Percentiles rank a stretch among this genome's conserved stretches.
These are phyloP conservation scores for Lypha dubia DNA, from an alignment of 2,888 invertebrate species.

Conservation along the genomic window DNA sequence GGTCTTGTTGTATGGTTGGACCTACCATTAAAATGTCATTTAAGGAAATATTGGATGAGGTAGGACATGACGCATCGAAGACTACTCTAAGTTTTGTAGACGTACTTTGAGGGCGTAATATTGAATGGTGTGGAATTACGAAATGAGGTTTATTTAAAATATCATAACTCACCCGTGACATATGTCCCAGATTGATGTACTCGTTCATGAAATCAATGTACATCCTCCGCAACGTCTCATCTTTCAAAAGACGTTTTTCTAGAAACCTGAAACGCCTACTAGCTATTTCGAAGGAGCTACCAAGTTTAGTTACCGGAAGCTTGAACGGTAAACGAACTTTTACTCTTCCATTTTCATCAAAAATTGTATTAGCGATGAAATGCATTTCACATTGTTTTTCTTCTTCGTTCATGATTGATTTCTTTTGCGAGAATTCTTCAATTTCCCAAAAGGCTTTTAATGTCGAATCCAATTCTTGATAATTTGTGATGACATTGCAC, in stretches of 20 bases:
- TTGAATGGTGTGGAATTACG: slow-evolving; percentile 44
- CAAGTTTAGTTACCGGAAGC: slow-evolving; percentile 1
- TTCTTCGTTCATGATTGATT: background rate
- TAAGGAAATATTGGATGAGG: slow-evolving; percentile 34
- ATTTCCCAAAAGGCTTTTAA: too few relatives aligned
- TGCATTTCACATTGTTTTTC: slow-evolving; percentile 28
- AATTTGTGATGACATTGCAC: slow-evolving; percentile 19
- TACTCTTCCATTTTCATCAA: slow-evolving; percentile 28
- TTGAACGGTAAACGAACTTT: slow-evolving; percentile 51
- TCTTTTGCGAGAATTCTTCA: too few relatives aligned
- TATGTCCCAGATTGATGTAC: slow-evolving; percentile 7
- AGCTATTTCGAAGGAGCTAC: slow-evolving; percentile 50
- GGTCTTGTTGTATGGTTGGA: slow-evolving; percentile 45
- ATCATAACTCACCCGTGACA: slow-evolving; percentile 12
- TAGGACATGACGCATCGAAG: slow-evolving; percentile 23
- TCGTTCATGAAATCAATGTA: slow-evolving; percentile 17
- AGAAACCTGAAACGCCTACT: slow-evolving; percentile 19
- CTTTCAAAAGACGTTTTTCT: slow-evolving; percentile 25
- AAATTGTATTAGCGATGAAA: slow-evolving; percentile 35
- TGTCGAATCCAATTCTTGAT: slow-evolving; percentile 5
- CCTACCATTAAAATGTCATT: slow-evolving; percentile 49
- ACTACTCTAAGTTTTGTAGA: slow-evolving; percentile 44
- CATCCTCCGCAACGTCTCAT: slow-evolving; percentile 23
- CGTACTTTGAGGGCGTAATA: slow-evolving; percentile 17
- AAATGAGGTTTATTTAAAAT: too few relatives aligned